Evolutionary conservation across 2,797 vertebrate genomes (phyloP), one percentile per base, ranked within the genome.

Genomic region (Sebastes steindachneri): DNA sequence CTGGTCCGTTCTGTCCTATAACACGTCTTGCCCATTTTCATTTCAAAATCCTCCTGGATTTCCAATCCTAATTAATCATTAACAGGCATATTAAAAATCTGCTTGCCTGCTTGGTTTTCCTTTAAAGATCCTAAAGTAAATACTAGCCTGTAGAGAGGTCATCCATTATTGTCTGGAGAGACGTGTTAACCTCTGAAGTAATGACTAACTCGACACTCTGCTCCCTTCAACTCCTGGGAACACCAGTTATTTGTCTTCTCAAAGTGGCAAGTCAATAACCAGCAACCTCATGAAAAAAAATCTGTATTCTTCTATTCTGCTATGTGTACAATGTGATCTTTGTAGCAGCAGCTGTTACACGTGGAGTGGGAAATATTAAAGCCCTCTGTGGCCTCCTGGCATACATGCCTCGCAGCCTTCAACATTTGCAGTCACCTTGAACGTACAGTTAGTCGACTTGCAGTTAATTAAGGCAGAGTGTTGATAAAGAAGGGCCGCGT

Each of bases 381-480:
- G 23, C 31, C 12, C 28, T 66, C 29, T 81, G 23, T 51, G n/a
- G 62, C 59, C 63, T 79, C 33, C 78, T 31, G 66, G 68, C 66
- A 55, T 73, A 28, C 73, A 89, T 86, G 64, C 79, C 87, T 84
- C 17, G 7, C 73, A 81, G 86, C 14, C 68, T 72, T 72, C 19
- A 53, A 79, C 81, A 87, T 93, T 93, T 90, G 69, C 72, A 84
- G 92, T 94, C 90, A 91, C 88, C 90, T 85, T 93, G 93, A 92
- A 93, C 88, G n/a, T 54, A 68, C 74, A 80, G 63, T 85, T 88
- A 82, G 85, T 89, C 89, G 79, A 84, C 84, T 86, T 75, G 86
- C 76, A 87, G 88, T 92, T 93, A 93, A 95, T 95, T 94, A 95
- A 93, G 85, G 72, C 48, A 74, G 80, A 80, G 75, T 84, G 86